phyloP scores from a whole-genome alignment of 1,140 invertebrate species.

The Homalodisca vitripennis region DNA sequence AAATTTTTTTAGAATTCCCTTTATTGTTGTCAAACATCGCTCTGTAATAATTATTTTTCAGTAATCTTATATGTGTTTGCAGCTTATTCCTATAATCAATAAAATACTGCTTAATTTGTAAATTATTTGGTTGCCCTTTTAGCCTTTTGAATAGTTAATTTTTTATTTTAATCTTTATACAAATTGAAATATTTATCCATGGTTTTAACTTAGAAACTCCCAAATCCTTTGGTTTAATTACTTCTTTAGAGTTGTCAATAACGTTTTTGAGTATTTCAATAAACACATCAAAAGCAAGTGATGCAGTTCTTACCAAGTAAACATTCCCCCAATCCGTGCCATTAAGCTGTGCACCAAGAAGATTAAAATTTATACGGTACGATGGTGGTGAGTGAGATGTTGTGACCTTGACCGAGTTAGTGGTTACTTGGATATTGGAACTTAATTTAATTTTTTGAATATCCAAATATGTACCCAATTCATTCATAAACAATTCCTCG shows the following conservation, averaged over 20 bases:
- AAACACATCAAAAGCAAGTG: constrained; percentile 1
- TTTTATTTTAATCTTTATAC: background rate
- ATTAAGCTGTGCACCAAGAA: background rate
- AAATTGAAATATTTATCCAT: background rate
- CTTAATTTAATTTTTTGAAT: too few relatives aligned
- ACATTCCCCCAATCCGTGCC: background rate
- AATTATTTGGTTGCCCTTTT: background rate
- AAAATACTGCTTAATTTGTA: background rate
- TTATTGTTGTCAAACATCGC: background rate
- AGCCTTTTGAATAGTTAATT: background rate
- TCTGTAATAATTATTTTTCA: background rate
- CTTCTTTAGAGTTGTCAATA: background rate
- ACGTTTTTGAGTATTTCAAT: background rate
- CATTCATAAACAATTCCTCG: too few relatives aligned
- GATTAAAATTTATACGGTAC: background rate
- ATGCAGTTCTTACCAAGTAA: background rate
- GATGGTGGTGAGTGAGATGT: too few relatives aligned
- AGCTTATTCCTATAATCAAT: background rate
- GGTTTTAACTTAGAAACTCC: background rate
- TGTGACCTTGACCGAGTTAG: too few relatives aligned
- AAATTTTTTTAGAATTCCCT: background rate
- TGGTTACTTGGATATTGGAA: too few relatives aligned
- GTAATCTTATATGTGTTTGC: background rate
- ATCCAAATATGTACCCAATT: too few relatives aligned
- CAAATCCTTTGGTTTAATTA: background rate